Evolutionary conservation across 2,113 vertebrate species (phyloP), one percentile per base, ranked within the genome.

Genomic region (Rhinolophus sinicus): DNA sequence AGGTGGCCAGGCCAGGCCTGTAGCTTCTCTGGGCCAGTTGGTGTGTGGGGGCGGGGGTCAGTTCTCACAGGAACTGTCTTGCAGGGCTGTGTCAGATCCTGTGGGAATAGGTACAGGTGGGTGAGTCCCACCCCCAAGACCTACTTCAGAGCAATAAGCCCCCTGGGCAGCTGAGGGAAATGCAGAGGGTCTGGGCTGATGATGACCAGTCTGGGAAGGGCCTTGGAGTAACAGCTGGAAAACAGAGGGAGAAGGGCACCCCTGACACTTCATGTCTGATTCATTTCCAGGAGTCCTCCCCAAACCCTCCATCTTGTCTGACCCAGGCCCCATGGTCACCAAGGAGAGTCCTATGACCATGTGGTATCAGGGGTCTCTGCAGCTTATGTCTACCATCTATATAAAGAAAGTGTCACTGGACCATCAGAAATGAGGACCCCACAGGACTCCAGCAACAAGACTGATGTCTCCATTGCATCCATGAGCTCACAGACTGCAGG

Each of bases 361-460:
- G 52, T 75, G 47, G 50, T 92, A 84, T 38, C 47, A 44, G 64
- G 64, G 62, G 8, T 15, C 24, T 50, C 64, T 7, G 18, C 11
- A 40, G 30, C 47, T 2, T 0, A 26, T 13, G 6, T 0, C 26
- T 76, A 56, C 21, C 0, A 0, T 15, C 70, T 88, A 14, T n/a
- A 28, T 26, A 78, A 21, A 78, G 76, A 78, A 2, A 26, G 13
- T 1, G 7, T 2, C 6, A 14, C 76, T 35, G 11, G 8, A 4
- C 21, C 21, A 33, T 26, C 0, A 3, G 3, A 14, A 0, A 80
- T 0, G 0, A 26, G 22, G 1, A 26, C 1, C n/a, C 28, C 22
- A 80, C 21, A 38, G 33, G 0, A 35, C 21, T 5, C 52, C 76
- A 58, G 52, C 33, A 73, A 44, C 70, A 80, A 35, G 76, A 56